These are phyloP conservation scores for Pontoporia blainvillei DNA, from an alignment of 2,113 vertebrate species.

Conservation along the genomic window DNA sequence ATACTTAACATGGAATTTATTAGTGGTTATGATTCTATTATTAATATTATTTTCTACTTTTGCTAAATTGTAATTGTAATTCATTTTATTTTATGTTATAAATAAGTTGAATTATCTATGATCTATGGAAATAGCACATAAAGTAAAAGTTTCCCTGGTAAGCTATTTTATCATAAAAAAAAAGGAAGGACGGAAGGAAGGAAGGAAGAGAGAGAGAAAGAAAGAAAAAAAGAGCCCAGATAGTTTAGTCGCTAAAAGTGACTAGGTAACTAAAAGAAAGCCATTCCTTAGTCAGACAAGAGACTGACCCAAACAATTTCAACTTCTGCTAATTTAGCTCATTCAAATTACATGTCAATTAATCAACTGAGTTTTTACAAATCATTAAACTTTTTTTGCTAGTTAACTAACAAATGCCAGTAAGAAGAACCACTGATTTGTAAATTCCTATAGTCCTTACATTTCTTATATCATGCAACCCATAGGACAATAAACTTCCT, in stretches of 20 bases:
- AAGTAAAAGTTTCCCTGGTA: background rate
- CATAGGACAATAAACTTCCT: conserved; percentile 95
- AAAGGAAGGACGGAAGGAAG: no score
- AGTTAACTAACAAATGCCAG: background rate
- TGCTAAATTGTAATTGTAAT: background rate
- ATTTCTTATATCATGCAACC: conserved; percentile 90
- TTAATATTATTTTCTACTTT: background rate
- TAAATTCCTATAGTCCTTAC: conserved; percentile 85
- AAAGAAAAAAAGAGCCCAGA: background rate
- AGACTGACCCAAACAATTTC: background rate
- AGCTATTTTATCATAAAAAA: background rate
- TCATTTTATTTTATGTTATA: background rate
- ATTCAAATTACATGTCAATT: background rate
- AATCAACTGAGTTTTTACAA: conserved; percentile 11
- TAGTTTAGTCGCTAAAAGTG: background rate
- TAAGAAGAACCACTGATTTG: background rate
- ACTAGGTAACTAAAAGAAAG: background rate
- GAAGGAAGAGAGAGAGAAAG: background rate
- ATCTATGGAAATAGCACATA: background rate
- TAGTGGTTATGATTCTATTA: background rate
- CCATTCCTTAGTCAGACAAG: background rate
- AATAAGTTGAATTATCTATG: background rate
- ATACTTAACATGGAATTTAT: background rate
- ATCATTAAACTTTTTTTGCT: background rate
- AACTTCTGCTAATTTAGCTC: background rate